A percentile compares a stretch with the other conserved stretches of the same genome.
phyloP scores from a whole-genome alignment of 2,113 vertebrate genomes.

The Nesoenas mayeri region DNA sequence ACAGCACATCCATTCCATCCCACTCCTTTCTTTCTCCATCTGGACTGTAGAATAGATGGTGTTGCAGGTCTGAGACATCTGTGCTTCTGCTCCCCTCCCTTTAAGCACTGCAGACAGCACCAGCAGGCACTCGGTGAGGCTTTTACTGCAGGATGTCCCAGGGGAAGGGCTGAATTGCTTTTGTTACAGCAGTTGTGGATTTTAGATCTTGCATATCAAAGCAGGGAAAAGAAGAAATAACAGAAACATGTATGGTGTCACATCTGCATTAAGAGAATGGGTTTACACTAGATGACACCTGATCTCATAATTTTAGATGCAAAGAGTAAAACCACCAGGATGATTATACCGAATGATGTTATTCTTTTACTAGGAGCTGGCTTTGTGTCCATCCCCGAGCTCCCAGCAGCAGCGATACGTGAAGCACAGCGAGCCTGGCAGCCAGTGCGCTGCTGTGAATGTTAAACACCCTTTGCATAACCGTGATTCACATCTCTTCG shows the following conservation, averaged over 20 bases:
- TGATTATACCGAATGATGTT: background rate
- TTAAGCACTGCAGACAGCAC: background rate
- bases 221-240: background rate
- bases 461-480: constrained; percentile 47
- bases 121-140: background rate
- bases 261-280: background rate
- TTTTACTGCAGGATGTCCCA: background rate
- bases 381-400: background rate
- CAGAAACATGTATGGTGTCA: background rate
- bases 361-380: background rate
- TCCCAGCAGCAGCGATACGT: background rate
- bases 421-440: constrained; percentile 25
- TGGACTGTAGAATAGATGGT: background rate
- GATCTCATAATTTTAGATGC: background rate
- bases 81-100: background rate
- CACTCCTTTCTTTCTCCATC: background rate
- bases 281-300: constrained; percentile 6
- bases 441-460: constrained; percentile 29
- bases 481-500: background rate
- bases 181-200: background rate
- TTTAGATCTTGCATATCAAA: background rate
- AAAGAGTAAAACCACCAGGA: background rate
- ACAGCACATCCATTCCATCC: background rate
- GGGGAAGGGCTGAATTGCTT: background rate
- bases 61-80: background rate